Evolutionary conservation across 2,888 invertebrate species (phyloP), one percentile per base, ranked within the genome.

Genomic region (Anticlea derivata): DNA sequence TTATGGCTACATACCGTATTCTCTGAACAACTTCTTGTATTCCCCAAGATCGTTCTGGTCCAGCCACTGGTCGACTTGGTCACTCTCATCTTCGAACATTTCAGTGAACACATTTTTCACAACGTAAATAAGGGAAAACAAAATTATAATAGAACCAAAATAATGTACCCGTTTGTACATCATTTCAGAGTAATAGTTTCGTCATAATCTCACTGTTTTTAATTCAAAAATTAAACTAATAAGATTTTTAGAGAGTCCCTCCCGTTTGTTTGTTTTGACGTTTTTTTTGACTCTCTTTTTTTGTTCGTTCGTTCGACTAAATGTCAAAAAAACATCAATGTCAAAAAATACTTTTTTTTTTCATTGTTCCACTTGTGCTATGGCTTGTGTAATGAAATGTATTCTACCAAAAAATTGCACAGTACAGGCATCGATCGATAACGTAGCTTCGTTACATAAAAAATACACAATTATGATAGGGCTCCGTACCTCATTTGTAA

Each of bases 11-110:
- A 91, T 82, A 96, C 96, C 96, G 86, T 93, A 92, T 69, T 94
- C 92, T 65, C 86, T 92, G 78, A 96, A 96, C 22, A 95, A 80
- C 60, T 93, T 91, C 70, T 94, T 93, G 75, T 94, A 95, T 58
- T 94, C 92, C 23, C 92, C 91, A 55, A 96, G 91, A 60, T 94
- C 93, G 75, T 95, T 95, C 73, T 95, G 93, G 50, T 94, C 93
- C 59, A 96, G 85, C 96, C 96, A 96, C 73, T 93, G 91, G 68
- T 95, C 94, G 48, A 95, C 94, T 80, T 94, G 92, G 29, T 89
- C 90, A 62, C 88, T 82, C 64, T 92, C 92, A 68, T 92, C 92
- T 69, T 92, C 83, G 62, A 87, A 82, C 63, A 84, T 78, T 56
- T 86, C 83, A 46, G 81, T 80, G 60, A 87, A 70, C 59, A 83